Base-by-base conservation (phyloP, 1,140 invertebrate species). In the Nasonia longicornis region DNA sequence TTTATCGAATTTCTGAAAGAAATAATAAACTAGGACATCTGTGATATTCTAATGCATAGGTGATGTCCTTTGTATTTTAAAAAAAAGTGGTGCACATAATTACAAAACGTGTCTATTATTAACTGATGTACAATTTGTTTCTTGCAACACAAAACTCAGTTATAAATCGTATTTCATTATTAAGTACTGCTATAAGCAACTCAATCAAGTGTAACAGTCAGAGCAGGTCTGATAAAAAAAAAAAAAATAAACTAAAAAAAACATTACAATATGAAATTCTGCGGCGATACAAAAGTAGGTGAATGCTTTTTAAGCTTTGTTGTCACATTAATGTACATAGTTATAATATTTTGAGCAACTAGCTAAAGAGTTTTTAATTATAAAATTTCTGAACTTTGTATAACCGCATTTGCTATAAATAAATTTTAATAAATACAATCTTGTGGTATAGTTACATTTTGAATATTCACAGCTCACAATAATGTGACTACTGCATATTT, bases 361-460 rank as follows among this genome's bases (percentile, higher is more conserved):
- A 77, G 67, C n/a, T 31, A 70, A 75, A 79, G 10, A 77, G 78
- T 78, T 80, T 86, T 83, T 84, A 80, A 83, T 81, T 73, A 79
- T 70, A 82, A 80, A 85, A 79, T 84, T 74, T 67, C 67, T 82
- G 84, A 84, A 81, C 79, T 85, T 87, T 87, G 84, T 87, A 85
- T 85, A 86, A 84, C 82, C 78, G 84, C 67, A 81, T 84, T 85
- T 86, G 83, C 77, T 86, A 85, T 80, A 85, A 80, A 84, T 86
- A 85, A 85, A 86, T 84, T 79, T 83, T 31, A 77, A 75, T 64
- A 84, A 83, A 83, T 52, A 71, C 74, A 52, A 80, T 73, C 12
- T 79, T 81, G 48, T 82, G 52, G 26, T 82, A 82, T 78, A 83
- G 80, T 84, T 85, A 82, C 67, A 83, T 52, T 22, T 35, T 72